Base-by-base conservation (phyloP, 2,888 invertebrate genomes). In the Dendrolimus pini region DNA sequence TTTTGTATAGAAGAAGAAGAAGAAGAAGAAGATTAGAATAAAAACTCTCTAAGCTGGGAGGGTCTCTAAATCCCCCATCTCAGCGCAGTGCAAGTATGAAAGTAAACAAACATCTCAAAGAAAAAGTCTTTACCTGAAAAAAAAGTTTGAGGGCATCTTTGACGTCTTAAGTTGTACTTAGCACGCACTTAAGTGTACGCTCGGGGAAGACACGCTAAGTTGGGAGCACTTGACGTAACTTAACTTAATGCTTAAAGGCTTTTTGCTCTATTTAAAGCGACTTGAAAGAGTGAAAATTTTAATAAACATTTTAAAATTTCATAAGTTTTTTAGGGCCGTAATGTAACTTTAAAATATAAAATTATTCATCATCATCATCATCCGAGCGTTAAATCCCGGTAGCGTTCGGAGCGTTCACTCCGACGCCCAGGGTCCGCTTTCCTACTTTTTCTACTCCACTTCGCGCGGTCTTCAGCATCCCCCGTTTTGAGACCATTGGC, bases 91-190 rank as follows among this genome's bases (percentile, higher is more conserved):
- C 57, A 62, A 60, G 66, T 63, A 62, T 65, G 56, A 64, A 63
- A 61, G 67, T 65, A 65, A 65, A 65, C 66, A 68, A 66, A 66
- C 62, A 64, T 60, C 61, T 62, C 56, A 55, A 65, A 47, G 65
- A 69, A 71, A 69, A 61, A 62, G 65, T 67, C 57, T 67, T 69
- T 65, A 30, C 6, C 30, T 30, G 2, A 30, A 30, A 57, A 66
- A 74, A 75, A 68, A 65, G 67, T 70, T 64, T 67, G 67, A 64
- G 67, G 70, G 69, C 62, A 61, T 61, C 68, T 69, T 67, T 66
- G 67, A 68, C 69, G 64, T 59, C 67, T 68, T 65, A 70, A 76
- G 77, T 69, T 64, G 62, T 69, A 67, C 72, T 75, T 75, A 74
- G 69, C 71, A 72, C 72, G 69, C 69, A 66, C 71, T 75, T 70